Evolutionary conservation across 2,888 invertebrate genomes (phyloP).

Genomic region (Lutraria lutraria): DNA sequence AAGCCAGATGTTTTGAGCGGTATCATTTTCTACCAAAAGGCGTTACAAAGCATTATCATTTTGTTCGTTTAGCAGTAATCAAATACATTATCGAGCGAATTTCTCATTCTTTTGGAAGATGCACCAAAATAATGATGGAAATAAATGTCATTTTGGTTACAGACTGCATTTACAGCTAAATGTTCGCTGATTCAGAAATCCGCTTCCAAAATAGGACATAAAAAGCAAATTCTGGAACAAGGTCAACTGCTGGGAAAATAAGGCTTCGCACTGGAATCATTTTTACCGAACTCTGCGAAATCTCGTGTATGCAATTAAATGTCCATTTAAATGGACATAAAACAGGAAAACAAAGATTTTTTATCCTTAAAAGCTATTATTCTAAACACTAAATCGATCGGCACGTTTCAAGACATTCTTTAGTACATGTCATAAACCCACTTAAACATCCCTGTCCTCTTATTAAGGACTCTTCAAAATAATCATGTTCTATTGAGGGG

Average conservation of each 20-base stretch:
- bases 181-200: not conserved
- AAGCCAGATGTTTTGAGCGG: constrained; percentile 18
- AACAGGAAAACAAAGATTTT: constrained; percentile 41
- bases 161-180: not conserved
- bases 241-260: not conserved
- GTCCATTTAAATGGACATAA: constrained; percentile 23
- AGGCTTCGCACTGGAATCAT: not conserved
- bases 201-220: not conserved
- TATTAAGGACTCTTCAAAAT: constrained; percentile 31
- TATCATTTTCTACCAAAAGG: constrained; percentile 29
- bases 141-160: constrained; percentile 40
- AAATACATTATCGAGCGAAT: constrained; percentile 41
- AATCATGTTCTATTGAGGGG: constrained; percentile 10
- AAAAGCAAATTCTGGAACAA: not conserved
- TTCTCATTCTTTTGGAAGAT: constrained; percentile 37
- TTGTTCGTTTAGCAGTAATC: constrained; percentile 32
- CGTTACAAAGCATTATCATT: not conserved
- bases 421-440: constrained; percentile 23
- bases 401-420: constrained; percentile 29
- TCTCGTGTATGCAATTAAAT: constrained; percentile 26
- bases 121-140: constrained; percentile 29
- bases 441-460: constrained; percentile 16
- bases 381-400: constrained; percentile 11
- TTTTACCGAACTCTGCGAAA: not conserved
- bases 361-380: constrained; percentile 19